These are phyloP conservation scores for Sisyra nigra DNA, from an alignment of 2,888 invertebrate species.

Conservation along the genomic window DNA sequence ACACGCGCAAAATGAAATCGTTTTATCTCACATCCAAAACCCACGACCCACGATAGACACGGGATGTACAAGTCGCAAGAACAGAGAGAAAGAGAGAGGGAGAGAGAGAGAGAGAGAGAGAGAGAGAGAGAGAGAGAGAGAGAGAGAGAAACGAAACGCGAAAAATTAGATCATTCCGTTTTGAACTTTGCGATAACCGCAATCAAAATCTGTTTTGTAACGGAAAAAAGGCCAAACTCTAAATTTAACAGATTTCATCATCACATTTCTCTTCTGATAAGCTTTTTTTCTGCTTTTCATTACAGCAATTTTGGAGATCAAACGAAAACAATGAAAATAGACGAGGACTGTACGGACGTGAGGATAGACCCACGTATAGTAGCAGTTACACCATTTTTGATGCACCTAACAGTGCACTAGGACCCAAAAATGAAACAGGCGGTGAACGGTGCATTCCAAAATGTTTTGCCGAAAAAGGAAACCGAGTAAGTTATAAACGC, in stretches of 20 bases:
- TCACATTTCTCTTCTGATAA: not conserved
- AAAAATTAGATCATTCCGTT: not conserved
- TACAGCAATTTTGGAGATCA: conserved; percentile 6
- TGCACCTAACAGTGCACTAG: conserved; percentile 25
- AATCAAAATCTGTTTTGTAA: not conserved
- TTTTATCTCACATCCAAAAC: no score
- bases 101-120: no score
- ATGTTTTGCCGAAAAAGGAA: conserved; percentile 80
- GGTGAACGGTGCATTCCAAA: conserved; percentile 63
- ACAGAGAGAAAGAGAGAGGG: no score
- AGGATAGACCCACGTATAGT: conserved; percentile 17
- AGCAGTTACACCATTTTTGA: conserved; percentile 32
- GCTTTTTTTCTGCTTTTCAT: no score
- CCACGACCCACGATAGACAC: no score
- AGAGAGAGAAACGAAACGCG: no score
- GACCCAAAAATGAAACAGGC: conserved; percentile 28
- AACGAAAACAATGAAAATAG: not conserved
- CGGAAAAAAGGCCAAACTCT: not conserved
- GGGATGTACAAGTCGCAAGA: no score
- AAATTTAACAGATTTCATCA: not conserved
- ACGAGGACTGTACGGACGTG: conserved; percentile 19
- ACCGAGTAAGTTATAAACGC: conserved; percentile 51
- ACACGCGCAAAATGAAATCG: no score
- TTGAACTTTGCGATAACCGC: not conserved
- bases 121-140: no score